These are phyloP conservation scores for Oncorhynchus mykiss DNA, from an alignment of 2,113 vertebrate species.

Conservation along the genomic window DNA sequence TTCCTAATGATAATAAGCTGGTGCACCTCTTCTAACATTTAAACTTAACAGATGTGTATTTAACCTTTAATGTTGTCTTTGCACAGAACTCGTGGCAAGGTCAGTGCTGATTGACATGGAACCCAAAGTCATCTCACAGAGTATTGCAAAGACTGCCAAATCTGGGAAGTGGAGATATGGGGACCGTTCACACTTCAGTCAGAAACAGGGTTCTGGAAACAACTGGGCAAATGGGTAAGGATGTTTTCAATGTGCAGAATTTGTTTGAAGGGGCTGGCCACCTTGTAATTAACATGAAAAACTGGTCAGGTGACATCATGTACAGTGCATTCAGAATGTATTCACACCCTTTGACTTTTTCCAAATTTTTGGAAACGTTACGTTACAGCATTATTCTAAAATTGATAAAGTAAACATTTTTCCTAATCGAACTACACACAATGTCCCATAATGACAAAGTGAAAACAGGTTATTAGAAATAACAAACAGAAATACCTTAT, in stretches of 20 bases:
- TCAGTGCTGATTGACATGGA: constrained; percentile 96
- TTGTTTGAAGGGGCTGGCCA: too few relatives aligned
- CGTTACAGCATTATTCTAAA: too few relatives aligned
- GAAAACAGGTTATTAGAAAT: too few relatives aligned
- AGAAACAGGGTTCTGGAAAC: constrained; percentile 95
- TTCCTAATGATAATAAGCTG: not conserved
- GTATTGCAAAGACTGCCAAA: constrained; percentile 73
- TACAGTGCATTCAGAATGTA: too few relatives aligned
- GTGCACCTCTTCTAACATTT: not conserved
- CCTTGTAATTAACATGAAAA: too few relatives aligned
- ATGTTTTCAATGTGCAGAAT: too few relatives aligned
- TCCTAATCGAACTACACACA: too few relatives aligned
- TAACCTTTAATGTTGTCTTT: not conserved
- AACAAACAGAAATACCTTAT: too few relatives aligned
- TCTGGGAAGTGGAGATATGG: constrained; percentile 85
- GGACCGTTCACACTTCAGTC: constrained; percentile 80
- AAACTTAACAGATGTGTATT: not conserved
- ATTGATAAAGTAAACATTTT: too few relatives aligned
- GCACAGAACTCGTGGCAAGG: constrained; percentile 76
- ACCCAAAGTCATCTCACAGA: constrained; percentile 89
- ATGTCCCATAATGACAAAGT: too few relatives aligned
- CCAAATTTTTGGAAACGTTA: too few relatives aligned
- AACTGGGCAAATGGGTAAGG: constrained; percentile 97
- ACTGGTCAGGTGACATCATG: not conserved
- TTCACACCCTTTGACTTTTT: too few relatives aligned